phyloP scores from a whole-genome alignment of 2,888 invertebrate genomes.

The Synergus japonicus region DNA sequence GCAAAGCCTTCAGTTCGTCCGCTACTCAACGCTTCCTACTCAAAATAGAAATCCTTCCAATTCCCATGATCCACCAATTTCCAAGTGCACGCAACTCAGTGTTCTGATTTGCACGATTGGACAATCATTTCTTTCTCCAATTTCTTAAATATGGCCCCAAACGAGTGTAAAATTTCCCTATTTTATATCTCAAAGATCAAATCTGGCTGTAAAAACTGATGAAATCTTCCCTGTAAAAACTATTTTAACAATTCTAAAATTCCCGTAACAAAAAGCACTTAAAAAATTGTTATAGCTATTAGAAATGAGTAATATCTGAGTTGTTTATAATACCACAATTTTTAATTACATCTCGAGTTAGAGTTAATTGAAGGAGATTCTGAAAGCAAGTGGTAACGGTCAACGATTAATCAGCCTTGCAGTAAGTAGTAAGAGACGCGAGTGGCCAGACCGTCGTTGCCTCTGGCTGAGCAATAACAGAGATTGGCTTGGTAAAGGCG shows the following conservation, averaged over 20 bases:
- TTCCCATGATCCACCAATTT: slow-evolving; percentile 6
- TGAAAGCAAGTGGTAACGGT: not conserved
- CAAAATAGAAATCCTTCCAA: slow-evolving; percentile 27
- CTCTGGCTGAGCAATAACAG: not conserved
- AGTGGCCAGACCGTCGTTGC: not conserved
- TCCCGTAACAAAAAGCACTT: not conserved
- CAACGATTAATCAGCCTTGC: not conserved
- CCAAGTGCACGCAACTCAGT: not conserved
- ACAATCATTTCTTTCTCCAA: not conserved
- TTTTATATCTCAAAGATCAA: not conserved
- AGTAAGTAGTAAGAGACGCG: not conserved
- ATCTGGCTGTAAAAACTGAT: too few relatives aligned
- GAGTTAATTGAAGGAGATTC: not conserved
- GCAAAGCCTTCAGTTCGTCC: slow-evolving; percentile 64
- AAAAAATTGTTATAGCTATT: not conserved
- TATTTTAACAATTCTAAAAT: too few relatives aligned
- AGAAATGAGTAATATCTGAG: not conserved
- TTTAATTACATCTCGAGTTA: not conserved
- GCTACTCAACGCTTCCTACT: slow-evolving; percentile 3
- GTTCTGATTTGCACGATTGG: not conserved
- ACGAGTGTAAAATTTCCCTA: not conserved
- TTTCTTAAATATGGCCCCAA: not conserved
- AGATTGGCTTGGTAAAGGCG: slow-evolving; percentile 3
- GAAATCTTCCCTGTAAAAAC: not conserved
- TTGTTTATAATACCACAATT: not conserved